phyloP scores from a whole-genome alignment of 2,113 vertebrate species.

The Myrmecophaga tridactyla region DNA sequence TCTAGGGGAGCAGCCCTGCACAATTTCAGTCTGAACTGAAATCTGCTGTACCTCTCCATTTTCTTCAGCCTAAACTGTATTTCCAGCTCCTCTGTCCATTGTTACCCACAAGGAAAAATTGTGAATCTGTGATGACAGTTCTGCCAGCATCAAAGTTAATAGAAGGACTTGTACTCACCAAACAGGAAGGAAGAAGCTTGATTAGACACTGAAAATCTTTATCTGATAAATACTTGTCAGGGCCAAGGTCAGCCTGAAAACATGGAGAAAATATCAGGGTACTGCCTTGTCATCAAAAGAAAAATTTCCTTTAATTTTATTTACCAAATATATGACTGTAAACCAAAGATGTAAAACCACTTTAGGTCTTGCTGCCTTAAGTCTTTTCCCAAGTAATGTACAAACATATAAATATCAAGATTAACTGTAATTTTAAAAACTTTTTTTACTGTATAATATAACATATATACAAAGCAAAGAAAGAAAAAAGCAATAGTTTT shows the following conservation, averaged over 20 bases:
- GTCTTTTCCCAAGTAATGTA: background rate
- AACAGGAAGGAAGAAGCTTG: constrained; percentile 92
- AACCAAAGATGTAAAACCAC: constrained; percentile 36
- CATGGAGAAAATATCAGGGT: constrained; percentile 44
- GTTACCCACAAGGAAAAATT: background rate
- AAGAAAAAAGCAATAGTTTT: too few relatives aligned
- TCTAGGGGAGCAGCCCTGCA: background rate
- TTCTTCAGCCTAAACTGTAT: background rate
- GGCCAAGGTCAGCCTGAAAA: constrained; percentile 95
- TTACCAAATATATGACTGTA: background rate
- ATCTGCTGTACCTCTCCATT: background rate
- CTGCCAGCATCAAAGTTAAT: background rate
- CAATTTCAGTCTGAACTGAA: background rate
- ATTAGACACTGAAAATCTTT: constrained; percentile 96
- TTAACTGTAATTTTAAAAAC: too few relatives aligned
- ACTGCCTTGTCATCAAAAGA: background rate
- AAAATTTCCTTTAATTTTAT: background rate
- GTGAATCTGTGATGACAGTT: background rate
- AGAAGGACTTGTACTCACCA: constrained; percentile 85
- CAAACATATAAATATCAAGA: background rate
- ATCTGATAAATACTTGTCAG: constrained; percentile 96
- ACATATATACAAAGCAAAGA: too few relatives aligned
- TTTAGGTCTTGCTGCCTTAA: background rate
- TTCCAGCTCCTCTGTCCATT: background rate
- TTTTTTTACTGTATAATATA: too few relatives aligned